phyloP scores from a whole-genome alignment of 1,140 invertebrate genomes.

The Choristoneura fumiferana region DNA sequence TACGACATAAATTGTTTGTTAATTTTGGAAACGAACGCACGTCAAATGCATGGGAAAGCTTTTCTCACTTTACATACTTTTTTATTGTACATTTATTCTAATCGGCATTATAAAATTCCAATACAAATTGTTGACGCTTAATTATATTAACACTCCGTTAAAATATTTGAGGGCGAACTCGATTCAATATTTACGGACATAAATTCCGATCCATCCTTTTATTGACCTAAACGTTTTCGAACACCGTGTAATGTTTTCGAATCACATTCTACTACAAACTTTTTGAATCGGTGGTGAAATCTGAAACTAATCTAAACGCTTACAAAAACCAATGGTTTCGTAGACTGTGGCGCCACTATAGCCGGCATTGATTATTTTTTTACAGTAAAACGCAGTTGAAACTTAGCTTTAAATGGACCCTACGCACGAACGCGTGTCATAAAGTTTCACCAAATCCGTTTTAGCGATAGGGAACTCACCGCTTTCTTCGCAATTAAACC shows the following conservation, averaged over 20 bases:
- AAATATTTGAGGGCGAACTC: background rate
- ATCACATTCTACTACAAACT: background rate
- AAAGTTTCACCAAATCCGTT: slow-evolving; percentile 6
- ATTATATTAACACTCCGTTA: slow-evolving; percentile 6
- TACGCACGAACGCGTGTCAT: slow-evolving; percentile 1
- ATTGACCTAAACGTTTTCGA: background rate
- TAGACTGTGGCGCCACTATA: too few relatives aligned
- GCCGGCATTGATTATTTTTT: too few relatives aligned
- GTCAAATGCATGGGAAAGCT: slow-evolving; percentile 1
- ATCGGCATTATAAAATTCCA: slow-evolving; percentile 3
- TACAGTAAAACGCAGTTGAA: background rate
- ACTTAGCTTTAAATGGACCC: slow-evolving; percentile 2
- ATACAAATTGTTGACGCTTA: slow-evolving; percentile 1
- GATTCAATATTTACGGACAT: slow-evolving; percentile 8
- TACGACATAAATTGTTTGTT: slow-evolving; percentile 12
- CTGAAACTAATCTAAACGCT: background rate
- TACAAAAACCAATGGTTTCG: too few relatives aligned
- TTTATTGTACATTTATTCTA: too few relatives aligned
- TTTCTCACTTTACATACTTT: background rate
- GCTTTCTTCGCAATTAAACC: slow-evolving; percentile 12
- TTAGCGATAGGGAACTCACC: background rate
- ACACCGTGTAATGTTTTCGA: background rate
- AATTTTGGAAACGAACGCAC: background rate
- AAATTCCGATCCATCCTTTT: slow-evolving; percentile 13
- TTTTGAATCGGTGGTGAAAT: background rate